These are phyloP conservation scores for Cheilosia soror DNA, from an alignment of 2,888 invertebrate species.

Conservation along the genomic window DNA sequence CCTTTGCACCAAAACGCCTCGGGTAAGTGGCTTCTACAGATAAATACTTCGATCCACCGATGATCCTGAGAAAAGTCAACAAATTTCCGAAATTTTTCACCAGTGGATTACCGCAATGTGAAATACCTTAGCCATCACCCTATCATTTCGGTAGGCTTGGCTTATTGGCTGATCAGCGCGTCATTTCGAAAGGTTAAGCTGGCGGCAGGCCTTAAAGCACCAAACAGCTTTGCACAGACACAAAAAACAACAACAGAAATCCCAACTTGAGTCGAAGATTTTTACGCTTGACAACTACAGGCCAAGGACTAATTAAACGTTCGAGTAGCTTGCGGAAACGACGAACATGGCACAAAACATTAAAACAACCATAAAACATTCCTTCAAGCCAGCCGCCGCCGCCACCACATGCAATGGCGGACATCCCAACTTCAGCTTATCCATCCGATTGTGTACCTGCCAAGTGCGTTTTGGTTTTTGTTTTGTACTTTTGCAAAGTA, in stretches of 20 bases:
- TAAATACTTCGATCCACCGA: not conserved
- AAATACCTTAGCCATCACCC: conserved; percentile 59
- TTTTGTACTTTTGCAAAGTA: conserved; percentile 16
- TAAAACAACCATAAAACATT: conserved; percentile 75
- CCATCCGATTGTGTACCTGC: conserved; percentile 66
- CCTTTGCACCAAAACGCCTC: conserved; percentile 56
- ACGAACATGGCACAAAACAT: conserved; percentile 75
- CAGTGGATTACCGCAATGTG: conserved; percentile 62
- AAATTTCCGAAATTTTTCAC: conserved; percentile 62
- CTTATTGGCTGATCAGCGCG: conserved; percentile 41
- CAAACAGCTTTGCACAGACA: conserved; percentile 13
- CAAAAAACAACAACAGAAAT: conserved; percentile 13
- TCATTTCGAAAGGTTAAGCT: conserved; percentile 30
- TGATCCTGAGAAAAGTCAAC: conserved; percentile 59
- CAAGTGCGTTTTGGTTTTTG: conserved; percentile 37
- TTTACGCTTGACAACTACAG: conserved; percentile 72
- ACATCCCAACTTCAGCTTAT: conserved; percentile 52
- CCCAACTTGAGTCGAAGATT: conserved; percentile 50
- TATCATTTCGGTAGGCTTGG: conserved; percentile 51
- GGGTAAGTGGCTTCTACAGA: not conserved
- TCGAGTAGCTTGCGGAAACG: conserved; percentile 74
- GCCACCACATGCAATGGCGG: conserved; percentile 25
- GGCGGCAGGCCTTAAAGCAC: conserved; percentile 37
- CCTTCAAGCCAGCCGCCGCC: conserved; percentile 68
- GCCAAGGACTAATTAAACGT: conserved; percentile 75